Percentiles rank a stretch among this genome's conserved stretches.
Evolutionary conservation across 2,888 invertebrate species (phyloP).

Genomic region (Drosophila dives): DNA sequence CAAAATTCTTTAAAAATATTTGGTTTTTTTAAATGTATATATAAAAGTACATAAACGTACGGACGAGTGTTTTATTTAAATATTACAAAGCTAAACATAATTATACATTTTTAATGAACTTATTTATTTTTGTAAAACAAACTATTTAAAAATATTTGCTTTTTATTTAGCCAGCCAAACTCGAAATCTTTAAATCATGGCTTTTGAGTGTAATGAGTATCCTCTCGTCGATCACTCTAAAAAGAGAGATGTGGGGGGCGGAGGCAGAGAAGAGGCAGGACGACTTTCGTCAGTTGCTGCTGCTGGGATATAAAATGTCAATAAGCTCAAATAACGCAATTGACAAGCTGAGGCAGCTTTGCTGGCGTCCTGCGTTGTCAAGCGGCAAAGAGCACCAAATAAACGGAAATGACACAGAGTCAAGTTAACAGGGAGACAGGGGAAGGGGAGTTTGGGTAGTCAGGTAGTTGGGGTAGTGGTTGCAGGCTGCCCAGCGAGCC

Average conservation of each 20-base stretch:
- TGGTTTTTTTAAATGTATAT: no score
- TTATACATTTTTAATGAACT: no score
- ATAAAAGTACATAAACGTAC: no score
- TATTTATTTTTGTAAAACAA: no score
- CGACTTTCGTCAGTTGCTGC: conserved; percentile 42
- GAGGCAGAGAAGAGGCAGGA: conserved; percentile 2
- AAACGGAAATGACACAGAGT: conserved; percentile 33
- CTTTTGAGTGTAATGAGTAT: neutral
- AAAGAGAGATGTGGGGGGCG: neutral
- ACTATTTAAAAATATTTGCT: no score
- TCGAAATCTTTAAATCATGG: accelerated
- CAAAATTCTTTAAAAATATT: no score
- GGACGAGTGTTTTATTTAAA: no score
- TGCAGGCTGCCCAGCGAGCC: conserved; percentile 54
- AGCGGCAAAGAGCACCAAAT: conserved; percentile 27
- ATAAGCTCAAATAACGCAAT: conserved; percentile 79
- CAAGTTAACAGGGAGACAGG: neutral
- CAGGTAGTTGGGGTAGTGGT: conserved; percentile 1
- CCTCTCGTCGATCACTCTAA: conserved; percentile 7
- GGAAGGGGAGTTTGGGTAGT: neutral
- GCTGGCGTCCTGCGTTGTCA: conserved; percentile 21
- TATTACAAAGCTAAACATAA: no score
- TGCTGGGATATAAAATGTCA: conserved; percentile 76
- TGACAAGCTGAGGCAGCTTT: conserved; percentile 69
- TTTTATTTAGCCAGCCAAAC: neutral